phyloP scores from a whole-genome alignment of 2,113 vertebrate genomes.

The Clarias gariepinus region DNA sequence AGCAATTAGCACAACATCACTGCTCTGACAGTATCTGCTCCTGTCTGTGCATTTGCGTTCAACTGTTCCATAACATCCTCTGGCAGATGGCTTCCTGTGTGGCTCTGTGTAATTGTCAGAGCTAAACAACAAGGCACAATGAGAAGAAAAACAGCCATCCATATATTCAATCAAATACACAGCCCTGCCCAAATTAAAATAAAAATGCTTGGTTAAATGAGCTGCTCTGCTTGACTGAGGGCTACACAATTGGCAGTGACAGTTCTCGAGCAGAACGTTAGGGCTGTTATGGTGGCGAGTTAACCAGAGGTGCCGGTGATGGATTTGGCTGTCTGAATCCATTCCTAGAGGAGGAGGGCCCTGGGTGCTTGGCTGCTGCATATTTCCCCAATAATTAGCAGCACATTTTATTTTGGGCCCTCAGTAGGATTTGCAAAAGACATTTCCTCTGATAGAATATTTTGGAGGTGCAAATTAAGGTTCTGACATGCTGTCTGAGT shows the following conservation, averaged over 20 bases:
- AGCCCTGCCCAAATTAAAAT: conserved; percentile 48
- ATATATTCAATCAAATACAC: conserved; percentile 49
- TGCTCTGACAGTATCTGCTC: conserved; percentile 27
- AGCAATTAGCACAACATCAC: conserved; percentile 32
- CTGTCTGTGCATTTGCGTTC: conserved; percentile 30
- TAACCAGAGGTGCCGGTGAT: conserved; percentile 55
- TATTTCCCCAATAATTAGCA: conserved; percentile 58
- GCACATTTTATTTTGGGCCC: conserved; percentile 39
- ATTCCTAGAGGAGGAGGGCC: conserved; percentile 46
- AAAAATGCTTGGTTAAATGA: conserved; percentile 61
- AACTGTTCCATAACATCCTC: conserved; percentile 33
- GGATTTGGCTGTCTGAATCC: conserved; percentile 61
- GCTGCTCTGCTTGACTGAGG: conserved; percentile 54
- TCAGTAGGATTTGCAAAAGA: conserved; percentile 15
- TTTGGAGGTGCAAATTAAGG: conserved; percentile 54
- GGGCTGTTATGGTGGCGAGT: conserved; percentile 52
- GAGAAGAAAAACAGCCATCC: conserved; percentile 42
- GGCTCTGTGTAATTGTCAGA: conserved; percentile 50
- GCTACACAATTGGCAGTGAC: conserved; percentile 55
- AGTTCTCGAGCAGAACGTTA: conserved; percentile 58
- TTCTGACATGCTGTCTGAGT: conserved; percentile 45
- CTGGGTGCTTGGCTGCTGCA: conserved; percentile 34
- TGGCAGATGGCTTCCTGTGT: conserved; percentile 42
- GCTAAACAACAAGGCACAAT: conserved; percentile 35
- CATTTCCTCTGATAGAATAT: conserved; percentile 34